Base-by-base conservation (phyloP, 2,888 invertebrate species). In the Chrysina gloriosa region DNA sequence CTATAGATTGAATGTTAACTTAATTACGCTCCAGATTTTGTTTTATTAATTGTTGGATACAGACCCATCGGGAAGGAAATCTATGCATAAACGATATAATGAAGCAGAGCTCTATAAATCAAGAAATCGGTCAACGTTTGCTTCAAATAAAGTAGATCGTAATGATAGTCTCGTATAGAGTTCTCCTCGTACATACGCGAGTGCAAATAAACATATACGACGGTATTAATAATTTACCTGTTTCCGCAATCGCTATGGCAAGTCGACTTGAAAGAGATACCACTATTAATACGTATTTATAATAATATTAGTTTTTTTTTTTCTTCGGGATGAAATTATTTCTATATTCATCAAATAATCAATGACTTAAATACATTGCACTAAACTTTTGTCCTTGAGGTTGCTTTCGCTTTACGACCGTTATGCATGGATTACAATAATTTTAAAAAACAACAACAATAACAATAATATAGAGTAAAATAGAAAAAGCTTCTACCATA, bases 1-100 rank as follows among this genome's bases (percentile, higher is more conserved):
- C 42, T 54, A 61, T 45, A 61, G 68, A 63, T 69, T 69, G 64
- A 61, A 63, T 63, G 39, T 34, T 69, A 69, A 69, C 69, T 69
- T 69, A 69, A 69, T 71, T 67, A 69, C 47, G 65, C 54, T 19
- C 27, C 39, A 25, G 23, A 58, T 65, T 67, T 67, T 67, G 67
- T 67, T 67, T 69, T 70, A 70, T 68, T 68, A 70, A 70, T 68
- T 68, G 63, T 47, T 48, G 29, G 48, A 63, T 63, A 65, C 45
- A 45, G 54, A 65, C 65, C 50, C 19, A 27, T 7, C 27, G 3
- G 16, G 39, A 63, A 52, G 47, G 16, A 61, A 27, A 42, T 61
- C 42, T 27, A 61, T 39, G 23, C 23, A 23, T 25, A 27, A 39
- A 52, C 52, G 23, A 58, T 39, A 39, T 61, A 61, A 42, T 29